Evolutionary conservation across 2,113 vertebrate species (phyloP).

Genomic region (Lipophrys pholis): DNA sequence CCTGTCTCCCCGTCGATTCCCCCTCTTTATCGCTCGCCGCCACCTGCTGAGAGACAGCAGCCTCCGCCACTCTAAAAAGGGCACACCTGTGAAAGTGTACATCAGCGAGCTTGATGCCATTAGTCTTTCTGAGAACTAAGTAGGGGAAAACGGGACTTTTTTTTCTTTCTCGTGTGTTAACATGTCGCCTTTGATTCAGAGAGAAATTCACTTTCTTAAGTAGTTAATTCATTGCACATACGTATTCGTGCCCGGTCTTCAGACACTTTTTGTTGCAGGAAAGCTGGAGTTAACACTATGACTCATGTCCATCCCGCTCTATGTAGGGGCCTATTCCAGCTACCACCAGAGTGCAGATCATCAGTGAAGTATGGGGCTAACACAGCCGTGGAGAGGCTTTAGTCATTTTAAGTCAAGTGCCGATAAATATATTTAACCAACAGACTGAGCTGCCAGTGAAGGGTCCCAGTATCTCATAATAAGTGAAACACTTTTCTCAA

Average conservation of each 20-base stretch:
- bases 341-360: no score
- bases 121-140: constrained; percentile 14
- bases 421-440: no score
- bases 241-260: not conserved
- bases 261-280: not conserved
- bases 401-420: no score
- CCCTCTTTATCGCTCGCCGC: constrained; percentile 89
- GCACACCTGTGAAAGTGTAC: constrained; percentile 65
- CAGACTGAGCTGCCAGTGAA: no score
- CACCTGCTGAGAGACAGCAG: constrained; percentile 82
- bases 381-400: no score
- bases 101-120: constrained; percentile 11
- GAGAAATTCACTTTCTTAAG: not conserved
- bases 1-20: constrained; percentile 84
- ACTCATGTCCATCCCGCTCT: no score
- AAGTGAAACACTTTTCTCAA: no score
- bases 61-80: constrained; percentile 53
- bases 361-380: no score
- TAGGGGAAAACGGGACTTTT: not conserved
- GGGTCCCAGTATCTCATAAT: no score
- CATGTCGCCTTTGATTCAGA: not conserved
- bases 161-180: constrained; percentile 14
- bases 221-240: not conserved
- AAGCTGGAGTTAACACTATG: not conserved
- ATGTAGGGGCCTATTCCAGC: no score